Base-by-base conservation (phyloP, 2,797 vertebrate genomes). In the Octomys mimax region DNA sequence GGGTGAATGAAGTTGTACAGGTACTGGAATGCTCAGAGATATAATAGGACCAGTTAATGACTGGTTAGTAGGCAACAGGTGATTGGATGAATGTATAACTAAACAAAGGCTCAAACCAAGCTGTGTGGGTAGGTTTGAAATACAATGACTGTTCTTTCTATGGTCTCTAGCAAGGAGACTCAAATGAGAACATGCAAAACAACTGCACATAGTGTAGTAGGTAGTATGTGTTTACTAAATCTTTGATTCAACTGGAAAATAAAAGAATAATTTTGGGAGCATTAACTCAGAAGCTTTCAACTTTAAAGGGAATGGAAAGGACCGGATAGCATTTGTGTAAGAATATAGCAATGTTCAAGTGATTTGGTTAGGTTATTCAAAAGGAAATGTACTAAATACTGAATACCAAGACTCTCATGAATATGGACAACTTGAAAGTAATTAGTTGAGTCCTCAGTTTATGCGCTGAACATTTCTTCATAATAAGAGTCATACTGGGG, bases 231-330 rank as follows among this genome's bases (percentile, higher is more conserved):
- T 83, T 94, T 91, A 84, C 57, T 61, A 81, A 79, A 66, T 86
- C 85, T 92, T 89, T 90, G 39, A 85, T 62, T 91, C 31, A 59
- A 36, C 36, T 95, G 71, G 3, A 71, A 89, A 87, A 89, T 42
- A 4, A 16, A 81, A 6, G 49, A 61, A 64, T 92, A 4, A 92
- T 82, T 80, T 94, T 88, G 62, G 66, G 33, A 26, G n/a, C 90
- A 14, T 91, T 93, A 61, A 92, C 22, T 88, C 68, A 31, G 66
- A 80, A 85, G 19, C 13, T 86, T 94, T 95, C 49, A 96, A 90
- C 8, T 88, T 96, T 66, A 54, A 83, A 80, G 94, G 31, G 49
- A 90, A 36, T 4, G 52, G 54, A 33, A 90, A 95, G 28, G 2
- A 4, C n/a, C 31, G 18, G 6, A 83, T 86, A 52, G 5, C 13